Base-by-base conservation (phyloP, 2,113 vertebrate genomes). In the Phalacrocorax pelagicus region DNA sequence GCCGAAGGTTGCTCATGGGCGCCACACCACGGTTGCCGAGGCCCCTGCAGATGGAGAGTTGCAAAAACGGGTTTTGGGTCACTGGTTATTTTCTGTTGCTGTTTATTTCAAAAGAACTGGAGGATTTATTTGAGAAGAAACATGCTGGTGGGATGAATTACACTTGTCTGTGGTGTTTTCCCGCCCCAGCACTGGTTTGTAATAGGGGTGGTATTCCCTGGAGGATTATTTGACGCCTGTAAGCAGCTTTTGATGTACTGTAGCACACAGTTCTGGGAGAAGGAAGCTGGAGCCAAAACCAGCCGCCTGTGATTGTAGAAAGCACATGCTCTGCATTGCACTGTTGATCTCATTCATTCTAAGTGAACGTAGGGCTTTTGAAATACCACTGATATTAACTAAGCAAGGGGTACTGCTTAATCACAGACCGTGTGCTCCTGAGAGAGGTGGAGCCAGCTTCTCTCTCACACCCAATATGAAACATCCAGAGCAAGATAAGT, bases 131-230 rank as follows among this genome's bases (percentile, higher is more conserved):
- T 5, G 27, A 84, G 81, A 18, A 49, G 23, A 52, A 95, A 65
- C 80, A 52, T 7, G n/a, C 8, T 34, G 59, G 86, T 81, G 84
- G 91, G 69, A 82, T 86, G 93, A 18, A 62, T 92, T 83, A 89
- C 89, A 81, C 83, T 94, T 81, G 62, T 91, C 67, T 80, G 80
- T 21, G 62, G 74, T 92, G 91, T 96, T 88, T 55, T 51, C 75
- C 89, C 8, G 0, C 82, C 88, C 80, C 74, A 67, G 91, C 86
- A 11, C 52, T 1, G n/a, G 2, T 80, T 88, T 75, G 44, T 83
- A 23, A 2, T 16, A 71, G 82, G 79, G 42, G 62, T 88, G 91
- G 80, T 72, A 54, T 77, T 92, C 82, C 80, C 94, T 46, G 54
- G 71, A 92, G 94, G 49, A 52, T 59, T 46, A 12, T 40, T 52